Conservation (phyloP, 2,113 vertebrate genomes). For the Caranx melampygus region DNA sequence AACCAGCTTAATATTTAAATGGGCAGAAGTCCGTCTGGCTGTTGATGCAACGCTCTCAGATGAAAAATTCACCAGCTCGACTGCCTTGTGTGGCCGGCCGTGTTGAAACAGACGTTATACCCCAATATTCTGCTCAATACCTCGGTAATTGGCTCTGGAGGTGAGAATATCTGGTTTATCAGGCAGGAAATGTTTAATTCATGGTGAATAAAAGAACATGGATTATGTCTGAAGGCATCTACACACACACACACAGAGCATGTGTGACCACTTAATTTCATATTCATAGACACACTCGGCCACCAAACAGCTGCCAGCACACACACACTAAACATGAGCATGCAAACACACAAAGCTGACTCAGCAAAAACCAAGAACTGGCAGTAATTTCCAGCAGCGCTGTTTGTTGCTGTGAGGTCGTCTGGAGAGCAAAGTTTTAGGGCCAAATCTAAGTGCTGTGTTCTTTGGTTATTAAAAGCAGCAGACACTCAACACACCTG, state of each 20-base stretch:
- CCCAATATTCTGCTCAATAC: conserved; percentile 9
- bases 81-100: neutral
- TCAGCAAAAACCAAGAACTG: conserved; percentile 45
- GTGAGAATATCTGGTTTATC: conserved; percentile 38
- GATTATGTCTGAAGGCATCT: neutral
- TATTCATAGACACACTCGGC: conserved; percentile 31
- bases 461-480: conserved; percentile 2
- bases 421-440: conserved; percentile 44
- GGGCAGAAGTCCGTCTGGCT: conserved; percentile 8
- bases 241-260: neutral
- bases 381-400: conserved; percentile 14
- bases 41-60: conserved; percentile 7
- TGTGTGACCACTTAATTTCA: conserved; percentile 7
- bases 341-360: conserved; percentile 42
- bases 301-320: conserved; percentile 33
- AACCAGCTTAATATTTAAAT: conserved; percentile 46
- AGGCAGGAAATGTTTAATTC: conserved; percentile 43
- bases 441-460: neutral
- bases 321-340: neutral
- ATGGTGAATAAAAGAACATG: conserved; percentile 9
- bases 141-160: conserved; percentile 24
- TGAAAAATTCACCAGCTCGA: conserved; percentile 31
- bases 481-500: neutral
- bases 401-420: conserved; percentile 6
- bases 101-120: neutral